These are phyloP conservation scores for Empis livida DNA, from an alignment of 2,888 invertebrate genomes.

Conservation along the genomic window DNA sequence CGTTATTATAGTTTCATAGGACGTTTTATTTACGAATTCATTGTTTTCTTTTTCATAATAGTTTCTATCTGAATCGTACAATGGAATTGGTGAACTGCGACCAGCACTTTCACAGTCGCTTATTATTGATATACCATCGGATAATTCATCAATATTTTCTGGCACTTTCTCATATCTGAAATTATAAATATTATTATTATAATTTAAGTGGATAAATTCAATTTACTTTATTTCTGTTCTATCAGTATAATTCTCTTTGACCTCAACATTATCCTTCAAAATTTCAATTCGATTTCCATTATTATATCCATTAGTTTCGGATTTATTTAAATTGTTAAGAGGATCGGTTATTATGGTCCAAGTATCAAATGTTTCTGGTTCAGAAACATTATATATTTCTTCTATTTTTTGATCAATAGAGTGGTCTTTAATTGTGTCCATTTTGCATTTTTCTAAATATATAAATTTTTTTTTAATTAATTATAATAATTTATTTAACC, in stretches of 20 bases:
- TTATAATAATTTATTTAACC: no score
- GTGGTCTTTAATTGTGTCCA: no score
- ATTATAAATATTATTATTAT: constrained; percentile 34
- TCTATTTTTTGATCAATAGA: no score
- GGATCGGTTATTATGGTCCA: constrained; percentile 27
- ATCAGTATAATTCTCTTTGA: no score
- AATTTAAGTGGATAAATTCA: no score
- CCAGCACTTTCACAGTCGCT: constrained; percentile 30
- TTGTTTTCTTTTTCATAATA: not conserved
- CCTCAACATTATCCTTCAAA: not conserved
- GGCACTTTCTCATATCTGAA: not conserved
- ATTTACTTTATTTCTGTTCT: not conserved
- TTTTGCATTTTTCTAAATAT: no score
- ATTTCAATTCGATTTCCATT: not conserved
- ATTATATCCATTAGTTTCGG: not conserved
- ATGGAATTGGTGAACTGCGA: constrained; percentile 21
- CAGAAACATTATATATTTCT: no score
- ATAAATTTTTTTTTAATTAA: no score
- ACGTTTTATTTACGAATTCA: no score
- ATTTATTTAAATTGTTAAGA: not conserved
- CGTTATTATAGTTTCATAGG: not conserved
- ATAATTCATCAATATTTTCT: constrained; percentile 24
- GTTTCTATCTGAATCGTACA: not conserved
- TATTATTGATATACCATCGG: constrained; percentile 34
- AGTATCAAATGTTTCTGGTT: constrained; percentile 21